Conservation (phyloP, 2,888 invertebrate genomes). For the Sphaeridia pumilis region DNA sequence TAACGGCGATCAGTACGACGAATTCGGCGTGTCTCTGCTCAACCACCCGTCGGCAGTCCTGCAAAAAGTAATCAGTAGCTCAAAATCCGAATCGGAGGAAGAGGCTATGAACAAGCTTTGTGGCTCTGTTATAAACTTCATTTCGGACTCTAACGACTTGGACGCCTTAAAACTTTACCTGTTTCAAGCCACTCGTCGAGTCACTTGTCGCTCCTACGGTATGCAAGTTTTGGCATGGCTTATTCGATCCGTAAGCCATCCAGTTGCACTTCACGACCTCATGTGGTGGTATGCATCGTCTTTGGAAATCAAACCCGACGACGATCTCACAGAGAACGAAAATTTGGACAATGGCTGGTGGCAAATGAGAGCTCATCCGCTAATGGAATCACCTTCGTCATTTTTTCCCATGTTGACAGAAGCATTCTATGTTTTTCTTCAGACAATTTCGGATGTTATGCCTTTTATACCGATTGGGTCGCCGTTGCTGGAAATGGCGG, state of each 20-base stretch:
- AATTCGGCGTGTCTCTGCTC: constrained; percentile 56
- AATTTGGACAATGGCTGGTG: constrained; percentile 36
- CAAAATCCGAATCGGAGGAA: constrained; percentile 41
- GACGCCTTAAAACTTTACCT: constrained; percentile 71
- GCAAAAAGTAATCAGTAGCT: constrained; percentile 56
- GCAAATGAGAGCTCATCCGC: constrained; percentile 34
- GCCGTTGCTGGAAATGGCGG: constrained; percentile 78
- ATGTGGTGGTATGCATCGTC: constrained; percentile 94
- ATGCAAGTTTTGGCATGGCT: constrained; percentile 92
- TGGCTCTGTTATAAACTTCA: constrained; percentile 76
- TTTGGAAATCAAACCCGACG: constrained; percentile 41
- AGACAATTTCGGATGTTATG: constrained; percentile 85
- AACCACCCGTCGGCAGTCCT: constrained; percentile 82
- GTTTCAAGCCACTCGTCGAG: constrained; percentile 65
- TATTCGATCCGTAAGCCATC: constrained; percentile 77
- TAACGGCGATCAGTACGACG: constrained; percentile 42
- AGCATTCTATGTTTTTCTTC: constrained; percentile 72
- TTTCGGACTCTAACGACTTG: constrained; percentile 73
- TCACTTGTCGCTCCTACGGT: constrained; percentile 62
- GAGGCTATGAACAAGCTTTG: constrained; percentile 45
- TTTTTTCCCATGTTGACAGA: constrained; percentile 46
- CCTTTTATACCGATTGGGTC: constrained; percentile 76
- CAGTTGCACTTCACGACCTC: constrained; percentile 82
- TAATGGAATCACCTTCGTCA: constrained; percentile 31
- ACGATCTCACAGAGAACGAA: constrained; percentile 41